Evolutionary conservation across 2,113 vertebrate species (phyloP).

Genomic region (Solea senegalensis): DNA sequence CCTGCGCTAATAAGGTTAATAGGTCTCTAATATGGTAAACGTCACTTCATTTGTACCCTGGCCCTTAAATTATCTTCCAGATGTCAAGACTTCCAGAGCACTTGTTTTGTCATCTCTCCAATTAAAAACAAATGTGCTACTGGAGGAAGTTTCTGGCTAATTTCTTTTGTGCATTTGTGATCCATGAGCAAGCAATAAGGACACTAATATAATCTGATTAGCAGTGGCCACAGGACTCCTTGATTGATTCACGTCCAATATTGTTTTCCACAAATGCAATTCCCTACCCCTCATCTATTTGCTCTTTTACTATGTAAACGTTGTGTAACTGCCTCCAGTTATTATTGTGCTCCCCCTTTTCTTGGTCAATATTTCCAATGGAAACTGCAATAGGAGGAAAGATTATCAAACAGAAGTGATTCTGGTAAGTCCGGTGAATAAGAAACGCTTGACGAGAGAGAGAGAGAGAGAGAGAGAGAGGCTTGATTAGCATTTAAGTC

Average conservation of each 20-base stretch:
- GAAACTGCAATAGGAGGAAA: background rate
- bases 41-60: conserved; percentile 35
- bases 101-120: conserved; percentile 65
- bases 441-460: background rate
- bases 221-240: conserved; percentile 49
- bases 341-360: conserved; percentile 12
- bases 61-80: conserved; percentile 64
- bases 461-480: conserved; percentile 54
- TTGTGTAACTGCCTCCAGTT: conserved; percentile 16
- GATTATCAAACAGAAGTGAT: conserved; percentile 1
- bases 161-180: conserved; percentile 56
- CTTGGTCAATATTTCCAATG: background rate
- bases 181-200: conserved; percentile 71
- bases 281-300: conserved; percentile 30
- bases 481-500: conserved; percentile 63
- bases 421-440: conserved; percentile 19
- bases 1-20: conserved; percentile 64
- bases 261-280: conserved; percentile 63
- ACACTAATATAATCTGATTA: conserved; percentile 65
- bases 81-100: conserved; percentile 61
- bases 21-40: conserved; percentile 57
- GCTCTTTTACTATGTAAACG: conserved; percentile 23
- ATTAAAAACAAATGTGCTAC: conserved; percentile 60
- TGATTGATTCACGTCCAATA: conserved; percentile 65
- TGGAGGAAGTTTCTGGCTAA: conserved; percentile 48